Evolutionary conservation across 2,888 invertebrate species (phyloP), one percentile per base, ranked within the genome.

Genomic region (Agriopis marginaria): DNA sequence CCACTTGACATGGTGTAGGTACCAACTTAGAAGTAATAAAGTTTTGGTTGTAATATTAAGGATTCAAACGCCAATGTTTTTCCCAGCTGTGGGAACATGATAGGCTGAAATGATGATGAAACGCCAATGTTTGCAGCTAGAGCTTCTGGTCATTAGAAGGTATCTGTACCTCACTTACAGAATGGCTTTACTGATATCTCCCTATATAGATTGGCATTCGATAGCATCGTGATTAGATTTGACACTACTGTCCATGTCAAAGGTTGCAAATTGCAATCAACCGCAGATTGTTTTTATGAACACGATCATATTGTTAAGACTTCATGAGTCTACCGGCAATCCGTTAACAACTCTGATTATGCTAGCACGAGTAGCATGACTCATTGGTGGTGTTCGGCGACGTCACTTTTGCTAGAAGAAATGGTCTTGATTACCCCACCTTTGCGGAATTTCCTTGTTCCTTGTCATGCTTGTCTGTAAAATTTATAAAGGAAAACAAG

Each of bases 331-430:
- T 53, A 39, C 42, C 42, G 42, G 17, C 42, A 44, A 44, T 44
- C 55, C 9, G 56, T 58, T 51, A n/a, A 17, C 67, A 51, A 63
- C 66, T 55, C 66, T 68, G 67, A 68, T 53, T 62, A 49, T 39
- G 45, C 54, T 42, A 59, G 53, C 66, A 66, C 63, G 49, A 59
- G 63, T 3, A 44, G 14, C 45, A 9, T 68, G 63, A 65, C 63
- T 62, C 64, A 64, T 44, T 11, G 12, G 68, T 51, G 44, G 56
- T 61, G 64, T 39, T 49, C 17, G 12, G 10, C 32, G 11, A 54
- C 56, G 56, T 53, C 45, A 62, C 42, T 39, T 49, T 39, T n/a
- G 14, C 17, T 32, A 32, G 12, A 58, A 62, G 51, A 62, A 51
- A 51, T 62, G 12, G 8, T 51, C 51, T 62, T 51, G 51, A 62